These are phyloP conservation scores for Nematolebias whitei DNA, from an alignment of 2,113 vertebrate species.

Conservation along the genomic window DNA sequence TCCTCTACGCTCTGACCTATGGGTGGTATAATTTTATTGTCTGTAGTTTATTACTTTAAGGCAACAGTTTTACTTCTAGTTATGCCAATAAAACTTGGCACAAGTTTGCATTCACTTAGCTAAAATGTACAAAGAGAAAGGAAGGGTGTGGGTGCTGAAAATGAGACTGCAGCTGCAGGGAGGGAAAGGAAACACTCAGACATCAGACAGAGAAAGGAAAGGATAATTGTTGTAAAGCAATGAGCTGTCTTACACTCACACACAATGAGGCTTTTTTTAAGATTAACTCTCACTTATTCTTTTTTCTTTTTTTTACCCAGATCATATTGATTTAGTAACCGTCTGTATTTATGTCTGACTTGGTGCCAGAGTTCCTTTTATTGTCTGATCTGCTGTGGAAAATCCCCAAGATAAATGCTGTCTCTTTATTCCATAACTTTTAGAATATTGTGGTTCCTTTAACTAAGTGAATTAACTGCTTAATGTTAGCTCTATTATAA, in stretches of 20 bases:
- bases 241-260: constrained; percentile 29
- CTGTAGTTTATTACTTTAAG: constrained; percentile 18
- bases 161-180: constrained; percentile 62
- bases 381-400: constrained; percentile 56
- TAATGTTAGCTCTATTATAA: not conserved
- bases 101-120: constrained; percentile 14
- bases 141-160: constrained; percentile 46
- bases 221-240: constrained; percentile 52
- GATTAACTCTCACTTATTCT: constrained; percentile 27
- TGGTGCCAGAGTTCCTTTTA: constrained; percentile 54
- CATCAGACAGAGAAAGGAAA: constrained; percentile 50
- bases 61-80: constrained; percentile 27
- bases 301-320: constrained; percentile 12
- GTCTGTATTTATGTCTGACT: constrained; percentile 41
- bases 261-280: constrained; percentile 32
- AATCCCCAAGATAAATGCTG: constrained; percentile 52
- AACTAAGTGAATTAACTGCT: not conserved
- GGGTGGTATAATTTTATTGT: constrained; percentile 20
- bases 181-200: constrained; percentile 45
- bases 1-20: constrained; percentile 18
- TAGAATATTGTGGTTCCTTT: constrained; percentile 3
- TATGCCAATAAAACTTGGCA: constrained; percentile 38
- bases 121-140: constrained; percentile 31
- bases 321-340: constrained; percentile 58
- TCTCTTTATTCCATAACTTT: constrained; percentile 13